Conservation (phyloP, 1,140 invertebrate genomes). For the Vollenhovia emeryi region DNA sequence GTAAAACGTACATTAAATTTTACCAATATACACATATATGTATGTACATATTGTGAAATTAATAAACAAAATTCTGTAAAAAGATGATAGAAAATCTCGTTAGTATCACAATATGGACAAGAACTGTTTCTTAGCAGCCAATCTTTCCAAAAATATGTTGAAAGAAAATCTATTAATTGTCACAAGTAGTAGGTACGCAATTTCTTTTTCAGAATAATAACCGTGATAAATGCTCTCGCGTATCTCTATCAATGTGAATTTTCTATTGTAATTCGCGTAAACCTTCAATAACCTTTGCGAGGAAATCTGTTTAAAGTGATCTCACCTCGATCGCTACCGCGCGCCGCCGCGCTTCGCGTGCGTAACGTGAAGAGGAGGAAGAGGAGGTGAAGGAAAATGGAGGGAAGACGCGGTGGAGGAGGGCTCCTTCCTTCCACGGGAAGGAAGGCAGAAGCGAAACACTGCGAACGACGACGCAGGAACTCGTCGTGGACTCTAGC, state of each 20-base stretch:
- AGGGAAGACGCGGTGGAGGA: neutral
- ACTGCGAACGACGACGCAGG: conserved; percentile 57
- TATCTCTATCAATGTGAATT: too few species aligned
- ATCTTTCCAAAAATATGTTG: neutral
- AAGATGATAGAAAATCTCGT: neutral
- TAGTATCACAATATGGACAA: neutral
- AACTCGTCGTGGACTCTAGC: conserved; percentile 65
- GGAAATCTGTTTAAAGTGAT: conserved; percentile 20
- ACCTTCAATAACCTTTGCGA: neutral
- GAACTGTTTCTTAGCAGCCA: neutral
- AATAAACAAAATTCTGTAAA: neutral
- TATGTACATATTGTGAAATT: neutral
- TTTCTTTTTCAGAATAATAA: neutral
- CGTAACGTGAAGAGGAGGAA: neutral
- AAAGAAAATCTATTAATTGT: neutral
- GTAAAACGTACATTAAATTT: neutral
- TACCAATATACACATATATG: neutral
- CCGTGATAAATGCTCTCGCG: too few species aligned
- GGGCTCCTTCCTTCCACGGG: conserved; percentile 32
- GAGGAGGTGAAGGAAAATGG: neutral
- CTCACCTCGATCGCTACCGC: conserved; percentile 19
- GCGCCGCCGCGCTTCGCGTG: conserved; percentile 30
- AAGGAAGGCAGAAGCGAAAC: conserved; percentile 51
- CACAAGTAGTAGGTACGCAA: neutral
- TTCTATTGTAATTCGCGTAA: neutral